A percentile compares a stretch with the other conserved stretches of the same genome.
These are phyloP conservation scores for Palythoa heliodiscus DNA, from an alignment of 92 coral and sea anemone genomes.

Conservation along the genomic window DNA sequence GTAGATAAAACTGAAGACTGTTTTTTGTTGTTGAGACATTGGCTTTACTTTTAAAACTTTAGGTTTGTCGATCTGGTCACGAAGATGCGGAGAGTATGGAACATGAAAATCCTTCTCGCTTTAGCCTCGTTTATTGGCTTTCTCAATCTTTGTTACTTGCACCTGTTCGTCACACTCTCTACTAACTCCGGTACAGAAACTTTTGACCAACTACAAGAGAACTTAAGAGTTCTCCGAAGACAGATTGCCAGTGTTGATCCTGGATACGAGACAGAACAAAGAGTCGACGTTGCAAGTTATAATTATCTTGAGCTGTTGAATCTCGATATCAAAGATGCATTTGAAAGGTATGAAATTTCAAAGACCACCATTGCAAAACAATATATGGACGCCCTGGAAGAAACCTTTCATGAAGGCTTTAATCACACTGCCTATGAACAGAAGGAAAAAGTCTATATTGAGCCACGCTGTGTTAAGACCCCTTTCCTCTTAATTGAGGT, in stretches of 20 bases:
- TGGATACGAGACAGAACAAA: slow-evolving; percentile 51
- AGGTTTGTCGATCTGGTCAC: no score
- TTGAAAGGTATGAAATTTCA: slow-evolving; percentile 75
- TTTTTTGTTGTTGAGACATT: no score
- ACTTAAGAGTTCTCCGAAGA: slow-evolving; percentile 60
- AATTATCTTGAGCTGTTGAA: slow-evolving; percentile 77
- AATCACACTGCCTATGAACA: slow-evolving; percentile 34
- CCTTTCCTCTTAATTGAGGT: slow-evolving; percentile 79
- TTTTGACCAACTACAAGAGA: slow-evolving; percentile 33
- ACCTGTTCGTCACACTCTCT: slow-evolving; percentile 40
- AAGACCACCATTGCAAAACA: slow-evolving; percentile 59
- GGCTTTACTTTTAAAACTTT: no score
- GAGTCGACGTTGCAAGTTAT: slow-evolving; percentile 38
- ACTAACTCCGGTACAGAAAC: slow-evolving; percentile 12
- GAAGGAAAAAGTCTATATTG: neutral
- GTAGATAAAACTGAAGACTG: no score
- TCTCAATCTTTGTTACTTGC: no score
- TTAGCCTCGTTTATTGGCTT: no score
- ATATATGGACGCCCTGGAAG: slow-evolving; percentile 34
- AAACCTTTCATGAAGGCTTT: slow-evolving; percentile 25
- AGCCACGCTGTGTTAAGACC: slow-evolving; percentile 47
- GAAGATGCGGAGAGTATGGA: no score
- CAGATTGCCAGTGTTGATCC: slow-evolving; percentile 81
- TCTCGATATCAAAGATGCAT: slow-evolving; percentile 76
- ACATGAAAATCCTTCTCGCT: no score